phyloP scores from a whole-genome alignment of 2,797 vertebrate genomes.

The Coendou prehensilis region DNA sequence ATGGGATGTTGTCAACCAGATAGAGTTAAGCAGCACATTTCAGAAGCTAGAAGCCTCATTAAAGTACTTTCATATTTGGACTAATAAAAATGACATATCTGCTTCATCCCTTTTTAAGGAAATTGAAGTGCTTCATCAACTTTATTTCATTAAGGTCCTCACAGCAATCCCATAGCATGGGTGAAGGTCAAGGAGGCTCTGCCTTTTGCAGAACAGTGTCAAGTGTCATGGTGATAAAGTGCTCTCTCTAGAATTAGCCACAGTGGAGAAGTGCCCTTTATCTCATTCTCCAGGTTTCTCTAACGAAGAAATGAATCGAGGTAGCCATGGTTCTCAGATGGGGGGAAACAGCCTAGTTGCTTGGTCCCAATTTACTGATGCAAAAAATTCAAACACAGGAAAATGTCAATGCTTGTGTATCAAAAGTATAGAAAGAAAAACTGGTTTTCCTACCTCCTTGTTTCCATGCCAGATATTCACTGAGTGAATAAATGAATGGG shows the following conservation, averaged over 20 bases:
- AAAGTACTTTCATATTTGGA: slow-evolving; percentile 49
- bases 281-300: background rate
- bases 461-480: background rate
- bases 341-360: background rate
- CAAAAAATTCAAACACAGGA: background rate
- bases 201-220: background rate
- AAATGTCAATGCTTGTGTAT: background rate
- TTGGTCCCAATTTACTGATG: background rate
- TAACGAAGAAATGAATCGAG: background rate
- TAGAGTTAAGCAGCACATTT: slow-evolving; percentile 62
- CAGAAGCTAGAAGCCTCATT: slow-evolving; percentile 48
- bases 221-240: background rate
- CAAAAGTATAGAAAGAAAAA: background rate
- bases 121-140: slow-evolving; percentile 42
- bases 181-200: slow-evolving; percentile 67
- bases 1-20: slow-evolving; percentile 46
- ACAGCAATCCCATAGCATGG: background rate
- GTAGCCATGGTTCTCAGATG: background rate
- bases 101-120: slow-evolving; percentile 53
- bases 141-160: slow-evolving; percentile 29
- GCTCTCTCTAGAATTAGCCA: background rate
- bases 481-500: background rate
- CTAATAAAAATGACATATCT: slow-evolving; percentile 69
- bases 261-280: background rate
- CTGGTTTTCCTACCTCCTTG: background rate